Evolutionary conservation across 2,113 vertebrate genomes (phyloP), one percentile per base, ranked within the genome.

Genomic region (Sapayoa aenigma): DNA sequence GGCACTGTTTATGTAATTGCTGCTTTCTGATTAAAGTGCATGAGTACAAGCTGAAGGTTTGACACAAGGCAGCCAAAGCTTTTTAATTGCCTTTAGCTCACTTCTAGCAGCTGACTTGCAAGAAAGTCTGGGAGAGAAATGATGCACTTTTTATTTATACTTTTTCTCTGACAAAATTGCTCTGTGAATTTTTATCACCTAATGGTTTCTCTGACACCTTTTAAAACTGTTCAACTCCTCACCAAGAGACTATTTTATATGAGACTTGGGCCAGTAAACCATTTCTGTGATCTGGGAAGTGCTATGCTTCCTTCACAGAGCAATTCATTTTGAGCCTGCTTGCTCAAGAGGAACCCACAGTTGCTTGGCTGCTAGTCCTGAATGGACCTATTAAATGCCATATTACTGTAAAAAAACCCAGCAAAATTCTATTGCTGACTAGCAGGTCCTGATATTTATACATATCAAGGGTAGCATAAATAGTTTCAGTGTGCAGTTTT

Each of bases 151-250:
- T 95, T 94, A 92, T 77, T 94, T 89, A 92, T 53, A 65, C 49
- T 78, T 91, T 77, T 93, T 93, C 73, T 75, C 60, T 74, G 62
- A 89, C 69, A 89, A 91, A 94, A 89, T 94, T 89, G 65, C 86
- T 94, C 84, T 68, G 80, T 87, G 86, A 78, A 87, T 90, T 96
- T 96, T 96, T 89, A 92, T 78, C 4, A 2, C 77, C 44, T 79
- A 84, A 84, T 95, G 81, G 81, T 69, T 95, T 95, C 74, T 89
- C 82, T 93, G 83, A 77, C 91, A 95, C 66, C 50, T 87, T 95
- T 93, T 91, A 76, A 95, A 94, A 92, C 62, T 82, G 74, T 78
- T 90, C 82, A 91, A 71, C 41, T 91, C 49, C 82, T 89, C 89
- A 94, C 84, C 44, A 47, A 66, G 92, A 94, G 69, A 75, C 76